Percentiles rank a stretch among this genome's conserved stretches.
These are phyloP conservation scores for Cyanistes caeruleus DNA, from an alignment of 2,113 vertebrate genomes.

Conservation along the genomic window DNA sequence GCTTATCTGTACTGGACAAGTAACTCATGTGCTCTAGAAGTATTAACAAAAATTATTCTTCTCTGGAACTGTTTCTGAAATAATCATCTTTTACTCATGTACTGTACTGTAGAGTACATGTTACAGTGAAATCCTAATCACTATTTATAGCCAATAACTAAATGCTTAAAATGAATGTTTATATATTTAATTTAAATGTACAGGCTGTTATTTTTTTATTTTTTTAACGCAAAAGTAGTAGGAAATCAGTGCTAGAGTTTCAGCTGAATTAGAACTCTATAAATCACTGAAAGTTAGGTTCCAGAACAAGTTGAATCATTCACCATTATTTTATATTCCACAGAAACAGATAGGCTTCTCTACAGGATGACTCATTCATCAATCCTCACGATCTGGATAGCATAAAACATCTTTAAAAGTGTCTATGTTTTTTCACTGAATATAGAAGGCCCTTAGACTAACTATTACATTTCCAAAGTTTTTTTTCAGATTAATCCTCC, in stretches of 20 bases:
- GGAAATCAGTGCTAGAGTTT: neutral
- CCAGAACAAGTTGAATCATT: neutral
- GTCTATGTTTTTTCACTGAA: neutral
- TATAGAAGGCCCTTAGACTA: neutral
- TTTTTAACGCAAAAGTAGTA: neutral
- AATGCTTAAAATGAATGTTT: neutral
- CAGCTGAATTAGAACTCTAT: neutral
- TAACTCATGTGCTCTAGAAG: neutral
- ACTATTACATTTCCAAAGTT: neutral
- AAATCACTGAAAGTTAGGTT: neutral
- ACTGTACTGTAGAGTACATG: too few relatives aligned
- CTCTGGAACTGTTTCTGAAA: neutral
- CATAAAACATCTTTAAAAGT: neutral
- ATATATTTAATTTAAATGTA: neutral
- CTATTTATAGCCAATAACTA: neutral
- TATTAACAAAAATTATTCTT: neutral
- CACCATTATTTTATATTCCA: neutral
- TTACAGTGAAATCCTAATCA: neutral
- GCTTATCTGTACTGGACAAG: neutral
- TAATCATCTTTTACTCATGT: neutral
- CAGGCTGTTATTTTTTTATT: neutral
- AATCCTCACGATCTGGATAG: neutral
- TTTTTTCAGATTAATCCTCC: neutral
- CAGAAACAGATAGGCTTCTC: neutral
- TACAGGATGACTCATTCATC: neutral